Evolutionary conservation across 2,797 vertebrate genomes (phyloP).

Genomic region (Enteromius treurensis): DNA sequence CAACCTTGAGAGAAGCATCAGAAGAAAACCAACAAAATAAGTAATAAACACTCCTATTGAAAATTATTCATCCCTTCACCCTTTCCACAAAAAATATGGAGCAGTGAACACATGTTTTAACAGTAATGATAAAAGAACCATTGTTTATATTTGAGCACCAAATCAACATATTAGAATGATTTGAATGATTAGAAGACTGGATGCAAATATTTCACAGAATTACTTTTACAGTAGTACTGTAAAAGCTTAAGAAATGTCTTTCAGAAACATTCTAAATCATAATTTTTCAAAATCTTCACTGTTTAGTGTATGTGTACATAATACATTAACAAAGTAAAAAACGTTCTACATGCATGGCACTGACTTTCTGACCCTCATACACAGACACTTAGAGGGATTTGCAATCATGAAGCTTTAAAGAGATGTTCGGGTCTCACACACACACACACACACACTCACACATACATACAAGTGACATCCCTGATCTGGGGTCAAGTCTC

Average conservation of each 20-base stretch:
- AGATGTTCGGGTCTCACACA: slow-evolving; percentile 18
- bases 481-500: slow-evolving; percentile 70
- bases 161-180: background rate
- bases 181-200: no score
- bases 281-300: background rate
- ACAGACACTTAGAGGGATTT: background rate
- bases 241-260: background rate
- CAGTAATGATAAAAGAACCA: background rate
- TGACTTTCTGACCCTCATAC: background rate
- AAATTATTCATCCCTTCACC: background rate
- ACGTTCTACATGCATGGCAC: background rate
- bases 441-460: slow-evolving; percentile 52
- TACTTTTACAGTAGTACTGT: background rate
- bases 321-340: background rate
- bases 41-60: background rate
- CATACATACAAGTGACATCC: slow-evolving; percentile 66
- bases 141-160: background rate
- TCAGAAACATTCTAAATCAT: background rate
- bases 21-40: background rate
- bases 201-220: background rate
- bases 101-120: background rate
- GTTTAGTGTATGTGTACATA: background rate
- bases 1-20: background rate
- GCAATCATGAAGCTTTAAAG: slow-evolving; percentile 5
- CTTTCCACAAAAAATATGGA: background rate